A percentile compares a stretch with the other conserved stretches of the same genome.
phyloP scores from a whole-genome alignment of 2,113 vertebrate genomes.

The Tinamus guttatus region DNA sequence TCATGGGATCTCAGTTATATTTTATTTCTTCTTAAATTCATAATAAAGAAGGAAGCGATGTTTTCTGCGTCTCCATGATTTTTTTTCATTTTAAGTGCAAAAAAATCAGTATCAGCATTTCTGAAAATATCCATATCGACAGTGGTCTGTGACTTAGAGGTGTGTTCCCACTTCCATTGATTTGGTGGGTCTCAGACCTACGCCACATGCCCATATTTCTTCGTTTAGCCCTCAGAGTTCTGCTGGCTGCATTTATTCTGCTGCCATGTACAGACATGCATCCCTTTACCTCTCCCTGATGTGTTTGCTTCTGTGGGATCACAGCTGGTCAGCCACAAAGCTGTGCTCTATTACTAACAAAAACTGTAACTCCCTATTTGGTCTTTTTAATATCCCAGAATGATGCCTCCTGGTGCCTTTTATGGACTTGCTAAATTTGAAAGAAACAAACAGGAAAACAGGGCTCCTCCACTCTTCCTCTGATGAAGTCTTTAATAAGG shows the following conservation, averaged over 20 bases:
- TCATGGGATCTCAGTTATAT: background rate
- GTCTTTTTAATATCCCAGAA: background rate
- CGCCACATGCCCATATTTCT: background rate
- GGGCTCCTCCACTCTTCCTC: background rate
- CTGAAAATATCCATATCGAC: background rate
- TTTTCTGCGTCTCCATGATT: background rate
- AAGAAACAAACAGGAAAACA: background rate
- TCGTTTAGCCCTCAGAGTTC: background rate
- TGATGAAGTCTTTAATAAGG: background rate
- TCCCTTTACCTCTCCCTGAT: background rate
- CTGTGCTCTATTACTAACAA: background rate
- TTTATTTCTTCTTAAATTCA: background rate
- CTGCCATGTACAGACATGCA: background rate
- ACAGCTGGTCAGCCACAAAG: background rate
- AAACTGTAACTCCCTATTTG: background rate
- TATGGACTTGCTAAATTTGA: background rate
- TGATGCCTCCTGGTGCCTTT: background rate
- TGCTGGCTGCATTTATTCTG: background rate
- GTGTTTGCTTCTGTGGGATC: background rate
- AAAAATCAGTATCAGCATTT: background rate
- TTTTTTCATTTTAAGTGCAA: background rate
- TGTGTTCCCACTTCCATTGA: background rate
- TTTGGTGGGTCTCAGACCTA: background rate
- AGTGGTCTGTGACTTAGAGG: background rate
- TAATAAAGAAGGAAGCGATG: background rate